Conservation (phyloP, 37 sponge, comb jelly and placozoan genomes). For the Chondrosia reniformis region DNA sequence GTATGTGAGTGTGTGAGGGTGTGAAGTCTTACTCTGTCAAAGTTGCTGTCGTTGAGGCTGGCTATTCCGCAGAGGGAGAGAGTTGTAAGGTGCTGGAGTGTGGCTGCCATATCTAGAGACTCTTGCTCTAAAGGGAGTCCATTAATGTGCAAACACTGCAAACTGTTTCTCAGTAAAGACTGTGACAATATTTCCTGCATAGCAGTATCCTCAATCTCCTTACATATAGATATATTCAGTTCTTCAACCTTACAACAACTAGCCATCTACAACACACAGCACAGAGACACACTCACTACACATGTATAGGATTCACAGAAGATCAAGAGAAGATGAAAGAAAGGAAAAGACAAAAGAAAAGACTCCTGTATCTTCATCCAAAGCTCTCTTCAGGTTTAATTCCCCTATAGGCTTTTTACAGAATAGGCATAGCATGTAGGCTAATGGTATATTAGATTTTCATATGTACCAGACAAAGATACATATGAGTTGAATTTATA, state of each 20-base stretch:
- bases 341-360: no score
- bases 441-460: no score
- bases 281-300: no score
- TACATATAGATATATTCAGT: constrained; percentile 61
- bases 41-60: background rate
- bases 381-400: no score
- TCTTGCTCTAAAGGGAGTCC: constrained; percentile 1
- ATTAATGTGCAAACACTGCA: background rate
- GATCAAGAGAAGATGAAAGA: no score
- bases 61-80: constrained; percentile 49
- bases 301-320: no score
- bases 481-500: no score
- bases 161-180: background rate
- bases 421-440: no score
- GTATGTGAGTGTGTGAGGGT: background rate
- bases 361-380: no score
- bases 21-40: background rate
- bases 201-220: constrained; percentile 26
- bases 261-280: constrained; percentile 74
- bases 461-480: no score
- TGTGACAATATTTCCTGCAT: constrained; percentile 10
- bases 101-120: constrained; percentile 1
- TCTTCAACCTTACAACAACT: constrained; percentile 28
- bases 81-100: constrained; percentile 12
- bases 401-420: no score